A percentile compares a stretch with the other conserved stretches of the same genome.
Evolutionary conservation across 23 tunicate species (phyloP).

Genomic region (Trididemnum clinides): DNA sequence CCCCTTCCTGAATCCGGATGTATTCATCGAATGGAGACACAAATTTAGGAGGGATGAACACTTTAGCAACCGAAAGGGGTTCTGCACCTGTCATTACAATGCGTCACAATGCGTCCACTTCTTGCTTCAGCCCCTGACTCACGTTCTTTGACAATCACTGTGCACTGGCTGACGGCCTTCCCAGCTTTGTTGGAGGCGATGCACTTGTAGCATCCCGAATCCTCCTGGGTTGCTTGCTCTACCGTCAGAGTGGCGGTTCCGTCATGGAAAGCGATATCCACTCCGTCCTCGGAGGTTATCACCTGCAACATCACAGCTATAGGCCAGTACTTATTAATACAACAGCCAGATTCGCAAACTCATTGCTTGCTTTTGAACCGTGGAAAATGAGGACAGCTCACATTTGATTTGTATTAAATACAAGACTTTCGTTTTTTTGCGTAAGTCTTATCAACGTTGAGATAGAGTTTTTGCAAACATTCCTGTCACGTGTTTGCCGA

Average conservation of each 20-base stretch:
- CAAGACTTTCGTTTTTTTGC: no score
- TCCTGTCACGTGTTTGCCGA: no score
- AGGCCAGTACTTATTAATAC: no score
- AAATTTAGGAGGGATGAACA: slow-evolving; percentile 68
- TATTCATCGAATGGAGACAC: slow-evolving; percentile 66
- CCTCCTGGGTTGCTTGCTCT: slow-evolving; percentile 82
- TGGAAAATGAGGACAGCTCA: no score
- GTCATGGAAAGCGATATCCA: slow-evolving; percentile 56
- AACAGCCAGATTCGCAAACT: no score
- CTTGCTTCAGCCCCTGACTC: not conserved
- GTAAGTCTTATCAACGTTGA: no score
- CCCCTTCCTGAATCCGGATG: slow-evolving; percentile 87
- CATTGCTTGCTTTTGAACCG: no score
- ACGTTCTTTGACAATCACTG: slow-evolving; percentile 63
- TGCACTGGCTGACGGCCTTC: slow-evolving; percentile 53
- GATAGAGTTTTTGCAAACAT: no score
- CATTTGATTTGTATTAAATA: no score
- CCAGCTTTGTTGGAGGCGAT: slow-evolving; percentile 79
- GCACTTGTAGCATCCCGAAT: slow-evolving; percentile 76
- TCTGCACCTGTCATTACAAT: slow-evolving; percentile 8
- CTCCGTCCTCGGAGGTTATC: slow-evolving; percentile 68
- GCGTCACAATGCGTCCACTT: not conserved
- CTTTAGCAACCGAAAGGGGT: not conserved
- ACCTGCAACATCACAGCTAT: not conserved
- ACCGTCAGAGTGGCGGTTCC: slow-evolving; percentile 77